Conservation (phyloP, 2,797 vertebrate species). For the Leuciscus waleckii region DNA sequence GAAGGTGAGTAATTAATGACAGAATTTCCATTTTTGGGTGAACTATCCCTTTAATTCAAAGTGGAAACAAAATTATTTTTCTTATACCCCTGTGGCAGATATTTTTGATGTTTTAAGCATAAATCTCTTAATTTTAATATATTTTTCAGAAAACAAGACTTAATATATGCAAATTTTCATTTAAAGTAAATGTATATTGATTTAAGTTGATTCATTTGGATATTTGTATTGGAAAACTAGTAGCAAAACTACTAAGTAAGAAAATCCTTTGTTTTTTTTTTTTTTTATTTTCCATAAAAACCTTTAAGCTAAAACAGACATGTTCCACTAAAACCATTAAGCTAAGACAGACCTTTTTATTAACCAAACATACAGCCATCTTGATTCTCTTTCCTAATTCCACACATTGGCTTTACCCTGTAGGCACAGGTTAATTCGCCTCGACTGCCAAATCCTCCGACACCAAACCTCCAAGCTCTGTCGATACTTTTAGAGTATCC, state of each 20-base stretch:
- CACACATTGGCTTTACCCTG: slow-evolving; percentile 49
- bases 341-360: slow-evolving; percentile 13
- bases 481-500: slow-evolving; percentile 39
- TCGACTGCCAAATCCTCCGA: slow-evolving; percentile 19
- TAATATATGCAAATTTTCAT: background rate
- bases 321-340: background rate
- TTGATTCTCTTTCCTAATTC: slow-evolving; percentile 35
- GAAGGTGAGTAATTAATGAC: no score
- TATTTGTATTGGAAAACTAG: background rate
- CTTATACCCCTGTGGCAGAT: background rate
- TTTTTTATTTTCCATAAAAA: no score
- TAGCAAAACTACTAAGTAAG: background rate
- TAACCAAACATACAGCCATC: background rate
- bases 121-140: background rate
- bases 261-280: background rate
- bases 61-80: background rate
- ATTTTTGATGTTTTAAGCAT: background rate
- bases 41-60: background rate
- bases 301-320: no score
- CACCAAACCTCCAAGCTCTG: slow-evolving; percentile 35
- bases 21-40: no score
- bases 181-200: background rate
- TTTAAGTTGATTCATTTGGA: background rate
- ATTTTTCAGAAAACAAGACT: background rate
- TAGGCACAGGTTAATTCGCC: slow-evolving; percentile 40